These are phyloP conservation scores for Hypsopygia costalis DNA, from an alignment of 2,888 invertebrate species.

Conservation along the genomic window DNA sequence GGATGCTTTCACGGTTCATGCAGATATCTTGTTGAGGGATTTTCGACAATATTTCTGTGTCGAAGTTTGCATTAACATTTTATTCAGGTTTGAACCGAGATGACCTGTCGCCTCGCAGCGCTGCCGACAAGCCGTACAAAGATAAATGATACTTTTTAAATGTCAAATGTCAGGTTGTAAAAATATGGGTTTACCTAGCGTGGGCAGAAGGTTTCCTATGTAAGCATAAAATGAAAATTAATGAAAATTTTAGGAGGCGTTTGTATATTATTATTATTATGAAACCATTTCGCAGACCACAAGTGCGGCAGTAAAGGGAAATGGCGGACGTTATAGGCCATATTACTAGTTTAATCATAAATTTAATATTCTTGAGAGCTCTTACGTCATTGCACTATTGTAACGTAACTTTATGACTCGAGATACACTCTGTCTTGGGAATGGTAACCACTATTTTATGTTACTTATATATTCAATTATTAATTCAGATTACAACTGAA, in stretches of 20 bases:
- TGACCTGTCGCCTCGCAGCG: neutral
- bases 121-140: neutral
- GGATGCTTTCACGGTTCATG: neutral
- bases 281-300: neutral
- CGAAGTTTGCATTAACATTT: neutral
- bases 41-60: neutral
- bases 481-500: too few species aligned
- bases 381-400: neutral
- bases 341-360: neutral
- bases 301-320: neutral
- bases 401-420: too few species aligned
- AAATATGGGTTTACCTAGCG: neutral
- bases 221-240: too few species aligned
- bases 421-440: too few species aligned
- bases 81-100: neutral
- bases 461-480: too few species aligned
- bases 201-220: too few species aligned
- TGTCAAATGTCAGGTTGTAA: constrained; percentile 2
- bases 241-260: neutral
- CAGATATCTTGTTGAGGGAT: neutral
- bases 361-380: neutral
- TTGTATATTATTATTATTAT: neutral
- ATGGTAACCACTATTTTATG: too few species aligned
- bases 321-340: neutral
- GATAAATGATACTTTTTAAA: constrained; percentile 9